phyloP scores from a whole-genome alignment of 1,140 invertebrate species.

The Nymphalis io region DNA sequence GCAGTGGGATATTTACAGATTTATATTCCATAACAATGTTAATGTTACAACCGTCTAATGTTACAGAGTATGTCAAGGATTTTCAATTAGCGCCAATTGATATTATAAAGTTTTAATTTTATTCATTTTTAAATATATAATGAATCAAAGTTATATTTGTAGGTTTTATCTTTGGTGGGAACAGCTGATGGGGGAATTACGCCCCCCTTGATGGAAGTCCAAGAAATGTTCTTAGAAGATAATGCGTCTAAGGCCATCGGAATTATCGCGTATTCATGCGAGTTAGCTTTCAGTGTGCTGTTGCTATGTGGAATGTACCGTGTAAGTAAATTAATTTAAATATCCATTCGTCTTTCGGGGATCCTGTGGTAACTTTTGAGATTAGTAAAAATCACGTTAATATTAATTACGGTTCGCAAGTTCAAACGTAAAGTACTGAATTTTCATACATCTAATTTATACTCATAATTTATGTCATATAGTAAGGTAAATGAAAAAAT shows the following conservation, averaged over 20 bases:
- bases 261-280: slow-evolving; percentile 47
- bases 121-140: background rate
- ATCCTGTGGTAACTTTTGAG: too few species aligned
- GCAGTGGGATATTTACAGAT: too few species aligned
- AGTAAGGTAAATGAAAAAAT: too few species aligned
- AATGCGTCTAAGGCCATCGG: slow-evolving; percentile 47
- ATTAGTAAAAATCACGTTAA: too few species aligned
- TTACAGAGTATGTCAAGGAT: background rate
- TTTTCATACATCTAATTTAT: too few species aligned
- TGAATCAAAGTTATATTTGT: slow-evolving; percentile 27
- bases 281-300: slow-evolving; percentile 48
- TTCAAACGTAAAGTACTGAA: too few species aligned
- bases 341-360: too few species aligned
- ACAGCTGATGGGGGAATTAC: slow-evolving; percentile 48
- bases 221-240: slow-evolving; percentile 46
- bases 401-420: too few species aligned
- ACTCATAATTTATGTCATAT: too few species aligned
- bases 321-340: slow-evolving; percentile 39
- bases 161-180: slow-evolving; percentile 50
- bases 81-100: background rate
- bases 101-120: background rate
- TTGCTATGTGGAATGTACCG: slow-evolving; percentile 54
- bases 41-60: background rate
- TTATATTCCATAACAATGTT: too few species aligned
- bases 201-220: slow-evolving; percentile 49